Percentiles rank a stretch among this genome's conserved stretches.
Evolutionary conservation across 92 coral and sea anemone genomes (phyloP).

Genomic region (Porites divaricata): DNA sequence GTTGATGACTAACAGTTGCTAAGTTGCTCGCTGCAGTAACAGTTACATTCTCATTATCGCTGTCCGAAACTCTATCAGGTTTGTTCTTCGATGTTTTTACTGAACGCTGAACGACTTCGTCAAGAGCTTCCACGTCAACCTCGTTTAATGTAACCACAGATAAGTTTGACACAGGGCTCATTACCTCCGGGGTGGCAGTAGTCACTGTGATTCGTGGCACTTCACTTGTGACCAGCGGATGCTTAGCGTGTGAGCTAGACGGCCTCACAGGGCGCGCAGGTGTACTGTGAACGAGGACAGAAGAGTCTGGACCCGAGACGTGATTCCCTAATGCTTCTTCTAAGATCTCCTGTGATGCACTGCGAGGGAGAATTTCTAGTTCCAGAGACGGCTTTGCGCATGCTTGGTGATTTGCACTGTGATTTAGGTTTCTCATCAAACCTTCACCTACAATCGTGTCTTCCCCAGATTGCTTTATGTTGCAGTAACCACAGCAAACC

Average conservation of each 20-base stretch:
- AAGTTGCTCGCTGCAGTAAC: neutral
- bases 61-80: neutral
- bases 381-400: constrained; percentile 35
- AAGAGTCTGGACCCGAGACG: constrained; percentile 44
- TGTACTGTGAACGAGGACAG: constrained; percentile 53
- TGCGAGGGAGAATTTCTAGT: constrained; percentile 52
- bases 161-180: constrained; percentile 58
- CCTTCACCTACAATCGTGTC: constrained; percentile 32
- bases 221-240: constrained; percentile 36
- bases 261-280: constrained; percentile 7
- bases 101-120: constrained; percentile 28
- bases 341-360: constrained; percentile 47
- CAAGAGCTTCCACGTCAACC: constrained; percentile 24
- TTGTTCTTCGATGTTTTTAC: neutral
- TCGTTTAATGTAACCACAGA: constrained; percentile 29
- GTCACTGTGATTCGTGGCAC: constrained; percentile 74
- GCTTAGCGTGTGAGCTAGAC: constrained; percentile 1
- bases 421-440: constrained; percentile 25
- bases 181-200: constrained; percentile 65
- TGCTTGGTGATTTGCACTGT: constrained; percentile 31
- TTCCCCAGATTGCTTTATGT: constrained; percentile 36
- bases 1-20: neutral
- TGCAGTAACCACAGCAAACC: constrained; percentile 83
- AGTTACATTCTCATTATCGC: neutral
- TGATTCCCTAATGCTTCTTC: constrained; percentile 25